Conservation (phyloP, 2,797 vertebrate genomes). For the Enteromius afrohamiltoni region DNA sequence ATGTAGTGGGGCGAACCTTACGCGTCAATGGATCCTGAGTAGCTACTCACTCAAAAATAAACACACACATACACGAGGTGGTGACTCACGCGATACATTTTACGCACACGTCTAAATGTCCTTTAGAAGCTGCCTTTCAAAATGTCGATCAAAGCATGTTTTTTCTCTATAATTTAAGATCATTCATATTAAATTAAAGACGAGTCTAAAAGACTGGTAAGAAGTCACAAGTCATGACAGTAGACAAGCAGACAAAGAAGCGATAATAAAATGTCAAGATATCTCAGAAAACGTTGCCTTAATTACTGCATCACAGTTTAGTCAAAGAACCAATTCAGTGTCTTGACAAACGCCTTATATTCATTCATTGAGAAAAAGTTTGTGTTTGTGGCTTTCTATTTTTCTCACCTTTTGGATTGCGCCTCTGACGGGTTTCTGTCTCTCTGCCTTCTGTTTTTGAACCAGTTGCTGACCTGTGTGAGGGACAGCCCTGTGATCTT, state of each 20-base stretch:
- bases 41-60: slow-evolving; percentile 44
- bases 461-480: slow-evolving; percentile 99
- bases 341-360: not conserved
- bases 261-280: not conserved
- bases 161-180: not conserved
- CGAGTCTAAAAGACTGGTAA: not conserved
- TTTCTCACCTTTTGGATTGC: slow-evolving; percentile 89
- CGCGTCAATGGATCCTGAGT: slow-evolving; percentile 25
- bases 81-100: slow-evolving; percentile 34
- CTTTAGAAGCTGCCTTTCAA: not conserved
- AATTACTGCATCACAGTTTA: not conserved
- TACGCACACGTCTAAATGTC: slow-evolving; percentile 2
- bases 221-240: not conserved
- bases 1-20: slow-evolving; percentile 44
- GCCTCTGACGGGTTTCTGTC: slow-evolving; percentile 96
- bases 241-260: not conserved
- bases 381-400: not conserved
- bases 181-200: slow-evolving; percentile 1
- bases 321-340: not conserved
- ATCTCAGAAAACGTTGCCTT: not conserved
- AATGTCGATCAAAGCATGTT: not conserved
- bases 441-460: slow-evolving; percentile 97
- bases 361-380: not conserved
- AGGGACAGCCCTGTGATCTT: slow-evolving; percentile 96
- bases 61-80: slow-evolving; percentile 24